Evolutionary conservation across 2,113 vertebrate genomes (phyloP).

Genomic region (Sphaerodactylus townsendi): DNA sequence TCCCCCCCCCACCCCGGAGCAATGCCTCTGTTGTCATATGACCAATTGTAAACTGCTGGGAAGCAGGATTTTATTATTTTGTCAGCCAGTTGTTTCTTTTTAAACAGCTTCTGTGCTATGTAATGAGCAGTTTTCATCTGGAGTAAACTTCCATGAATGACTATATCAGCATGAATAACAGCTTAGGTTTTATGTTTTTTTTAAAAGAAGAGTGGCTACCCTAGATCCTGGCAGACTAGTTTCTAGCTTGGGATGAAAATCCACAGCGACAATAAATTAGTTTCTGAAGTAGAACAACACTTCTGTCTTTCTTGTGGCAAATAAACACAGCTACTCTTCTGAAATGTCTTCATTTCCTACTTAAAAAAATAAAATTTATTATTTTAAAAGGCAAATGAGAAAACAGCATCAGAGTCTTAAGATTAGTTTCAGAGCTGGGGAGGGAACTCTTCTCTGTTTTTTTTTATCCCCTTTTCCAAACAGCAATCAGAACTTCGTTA

Average conservation of each 20-base stretch:
- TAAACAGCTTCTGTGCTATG: neutral
- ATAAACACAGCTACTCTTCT: neutral
- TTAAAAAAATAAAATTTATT: neutral
- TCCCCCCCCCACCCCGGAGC: too few relatives aligned
- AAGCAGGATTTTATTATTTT: neutral
- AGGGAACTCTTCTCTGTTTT: neutral
- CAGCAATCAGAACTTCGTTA: constrained; percentile 18
- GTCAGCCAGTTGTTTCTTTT: neutral
- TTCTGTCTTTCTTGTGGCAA: neutral
- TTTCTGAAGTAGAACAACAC: neutral
- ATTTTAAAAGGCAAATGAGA: neutral
- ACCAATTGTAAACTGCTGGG: neutral
- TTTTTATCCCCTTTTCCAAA: neutral
- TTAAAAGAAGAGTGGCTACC: neutral
- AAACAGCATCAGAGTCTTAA: neutral
- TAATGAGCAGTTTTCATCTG: neutral
- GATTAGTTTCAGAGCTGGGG: neutral
- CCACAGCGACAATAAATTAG: neutral
- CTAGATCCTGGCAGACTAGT: neutral
- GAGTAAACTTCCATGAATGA: neutral
- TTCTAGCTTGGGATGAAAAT: neutral
- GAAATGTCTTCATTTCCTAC: neutral
- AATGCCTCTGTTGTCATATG: neutral
- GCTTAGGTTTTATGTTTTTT: neutral
- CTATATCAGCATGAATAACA: neutral